Evolutionary conservation across 2,888 invertebrate genomes (phyloP).

Genomic region (Perithous albicinctus): DNA sequence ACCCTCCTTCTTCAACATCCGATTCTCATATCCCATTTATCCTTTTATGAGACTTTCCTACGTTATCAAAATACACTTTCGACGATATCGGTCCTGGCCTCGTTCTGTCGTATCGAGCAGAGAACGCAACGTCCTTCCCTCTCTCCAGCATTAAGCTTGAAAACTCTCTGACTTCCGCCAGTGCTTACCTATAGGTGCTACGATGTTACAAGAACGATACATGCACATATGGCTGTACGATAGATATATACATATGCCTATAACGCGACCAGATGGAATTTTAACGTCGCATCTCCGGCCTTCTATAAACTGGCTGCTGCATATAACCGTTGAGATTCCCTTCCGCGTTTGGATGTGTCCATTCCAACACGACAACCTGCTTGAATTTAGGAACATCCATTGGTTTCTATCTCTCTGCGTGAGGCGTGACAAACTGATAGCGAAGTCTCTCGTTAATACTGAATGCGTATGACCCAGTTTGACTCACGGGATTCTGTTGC

Average conservation of each 20-base stretch:
- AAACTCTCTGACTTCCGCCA: not conserved
- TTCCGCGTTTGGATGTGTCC: slow-evolving; percentile 15
- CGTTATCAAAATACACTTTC: slow-evolving; percentile 41
- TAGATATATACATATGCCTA: slow-evolving; percentile 2
- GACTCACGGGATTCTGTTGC: not conserved
- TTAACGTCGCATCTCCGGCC: slow-evolving; percentile 66
- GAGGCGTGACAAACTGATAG: slow-evolving; percentile 28
- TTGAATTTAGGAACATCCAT: not conserved
- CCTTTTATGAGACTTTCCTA: slow-evolving; percentile 34
- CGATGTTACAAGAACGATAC: not conserved
- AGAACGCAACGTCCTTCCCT: slow-evolving; percentile 2
- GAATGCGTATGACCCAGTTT: slow-evolving; percentile 50
- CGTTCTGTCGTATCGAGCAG: slow-evolving; percentile 8
- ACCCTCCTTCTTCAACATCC: slow-evolving; percentile 6
- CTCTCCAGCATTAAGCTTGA: slow-evolving; percentile 13
- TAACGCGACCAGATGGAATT: slow-evolving; percentile 68
- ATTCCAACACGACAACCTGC: not conserved
- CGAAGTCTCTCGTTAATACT: slow-evolving; percentile 49
- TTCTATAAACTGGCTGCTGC: not conserved
- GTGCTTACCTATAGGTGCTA: not conserved
- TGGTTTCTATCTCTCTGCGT: not conserved
- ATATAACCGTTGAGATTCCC: not conserved
- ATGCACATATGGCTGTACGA: not conserved
- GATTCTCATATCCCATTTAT: slow-evolving; percentile 24
- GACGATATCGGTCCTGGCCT: slow-evolving; percentile 21